Evolutionary conservation across 1,140 invertebrate genomes (phyloP).

Genomic region (Brachionus sp.): DNA sequence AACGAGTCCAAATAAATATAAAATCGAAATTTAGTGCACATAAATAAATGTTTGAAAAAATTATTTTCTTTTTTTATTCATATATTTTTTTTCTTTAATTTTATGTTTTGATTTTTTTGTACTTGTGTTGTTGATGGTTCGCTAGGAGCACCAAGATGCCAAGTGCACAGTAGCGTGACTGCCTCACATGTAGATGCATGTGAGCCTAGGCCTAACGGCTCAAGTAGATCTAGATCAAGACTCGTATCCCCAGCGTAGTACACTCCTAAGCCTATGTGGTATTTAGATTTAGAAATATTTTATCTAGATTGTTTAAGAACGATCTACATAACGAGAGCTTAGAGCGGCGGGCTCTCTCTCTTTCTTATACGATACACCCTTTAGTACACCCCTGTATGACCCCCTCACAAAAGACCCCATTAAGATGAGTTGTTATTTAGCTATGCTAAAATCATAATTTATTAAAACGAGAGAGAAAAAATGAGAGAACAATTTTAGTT

Average conservation of each 20-base stretch:
- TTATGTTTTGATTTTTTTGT: neutral
- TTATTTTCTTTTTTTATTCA: no score
- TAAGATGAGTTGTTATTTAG: neutral
- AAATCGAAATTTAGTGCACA: neutral
- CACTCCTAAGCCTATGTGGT: neutral
- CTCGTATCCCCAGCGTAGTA: neutral
- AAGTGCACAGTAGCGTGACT: no score
- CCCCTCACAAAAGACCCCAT: neutral
- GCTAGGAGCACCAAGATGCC: no score
- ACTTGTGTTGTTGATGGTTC: no score
- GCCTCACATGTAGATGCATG: no score
- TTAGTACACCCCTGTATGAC: neutral
- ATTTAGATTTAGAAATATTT: neutral
- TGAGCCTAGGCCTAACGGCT: no score
- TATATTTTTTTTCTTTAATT: neutral
- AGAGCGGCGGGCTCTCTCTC: neutral
- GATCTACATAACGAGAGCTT: no score
- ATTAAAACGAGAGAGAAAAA: slow-evolving; percentile 16
- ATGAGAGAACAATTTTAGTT: neutral
- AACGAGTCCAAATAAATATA: neutral
- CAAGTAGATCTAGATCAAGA: neutral
- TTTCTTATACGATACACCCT: neutral
- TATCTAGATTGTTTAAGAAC: no score
- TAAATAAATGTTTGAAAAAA: neutral
- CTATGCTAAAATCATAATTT: slow-evolving; percentile 30